These are phyloP conservation scores for Cryptosula pallasiana DNA, from an alignment of 2,888 invertebrate genomes.

Conservation along the genomic window DNA sequence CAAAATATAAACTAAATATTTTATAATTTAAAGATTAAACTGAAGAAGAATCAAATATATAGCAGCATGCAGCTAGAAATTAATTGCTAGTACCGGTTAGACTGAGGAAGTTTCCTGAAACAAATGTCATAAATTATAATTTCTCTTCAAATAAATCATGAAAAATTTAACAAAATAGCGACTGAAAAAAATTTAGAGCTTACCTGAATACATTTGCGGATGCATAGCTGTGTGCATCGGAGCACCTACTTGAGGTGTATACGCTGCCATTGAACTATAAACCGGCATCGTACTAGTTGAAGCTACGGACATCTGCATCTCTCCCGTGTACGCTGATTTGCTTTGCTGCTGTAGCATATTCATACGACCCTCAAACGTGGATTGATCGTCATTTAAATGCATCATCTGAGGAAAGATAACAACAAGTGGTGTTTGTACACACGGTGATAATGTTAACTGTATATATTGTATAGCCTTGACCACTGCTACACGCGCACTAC, in stretches of 20 bases:
- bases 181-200: too few relatives aligned
- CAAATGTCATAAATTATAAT: too few relatives aligned
- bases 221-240: slow-evolving; percentile 21
- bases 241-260: slow-evolving; percentile 12
- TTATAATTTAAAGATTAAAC: too few relatives aligned
- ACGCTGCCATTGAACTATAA: slow-evolving; percentile 21
- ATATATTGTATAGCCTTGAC: too few relatives aligned
- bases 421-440: too few relatives aligned
- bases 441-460: too few relatives aligned
- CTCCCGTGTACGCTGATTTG: slow-evolving; percentile 17
- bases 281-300: slow-evolving; percentile 1
- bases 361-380: slow-evolving; percentile 8
- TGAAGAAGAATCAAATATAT: too few relatives aligned
- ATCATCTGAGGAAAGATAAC: not conserved
- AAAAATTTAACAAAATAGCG: too few relatives aligned
- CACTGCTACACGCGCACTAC: too few relatives aligned
- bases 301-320: slow-evolving; percentile 18
- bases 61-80: not conserved
- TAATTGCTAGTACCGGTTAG: not conserved
- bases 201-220: slow-evolving; percentile 20
- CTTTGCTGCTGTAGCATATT: slow-evolving; percentile 11
- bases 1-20: too few relatives aligned
- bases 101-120: slow-evolving; percentile 11
- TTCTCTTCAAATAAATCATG: too few relatives aligned
- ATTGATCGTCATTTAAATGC: slow-evolving; percentile 22